Evolutionary conservation across 2,113 vertebrate genomes (phyloP), one percentile per base, ranked within the genome.

Genomic region (Capreolus pygargus): DNA sequence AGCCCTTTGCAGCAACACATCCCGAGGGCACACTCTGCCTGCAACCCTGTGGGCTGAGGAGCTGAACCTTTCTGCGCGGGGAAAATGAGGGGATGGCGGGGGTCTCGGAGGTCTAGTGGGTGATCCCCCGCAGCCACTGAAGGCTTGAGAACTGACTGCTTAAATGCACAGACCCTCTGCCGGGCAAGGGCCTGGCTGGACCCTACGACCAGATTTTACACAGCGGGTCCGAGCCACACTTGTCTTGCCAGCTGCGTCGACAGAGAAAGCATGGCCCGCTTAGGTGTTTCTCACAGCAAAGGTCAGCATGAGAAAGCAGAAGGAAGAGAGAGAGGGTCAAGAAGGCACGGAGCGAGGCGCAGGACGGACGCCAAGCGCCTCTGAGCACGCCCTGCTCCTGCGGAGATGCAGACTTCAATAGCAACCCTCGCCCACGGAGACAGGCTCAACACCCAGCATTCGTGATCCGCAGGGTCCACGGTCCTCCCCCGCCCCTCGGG

Each of bases 311-410:
- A 33, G 89, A 33, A 82, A 39, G 28, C 30, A 15, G 19, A 9
- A 14, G 33, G 25, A 13, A 19, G 33, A 12, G n/a, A 70, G 2
- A 0, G 25, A 33, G 8, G 15, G 7, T 0, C 6, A 7, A 30
- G 6, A 16, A 52, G 70, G 21, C 7, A 19, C 17, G 0, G 6
- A 43, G 19, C 4, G 1, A 19, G 7, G 21, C 16, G 6, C 4
- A 25, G 2, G 7, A 9, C 2, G 3, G 61, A 11, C 30, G 1
- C 43, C n/a, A 0, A 30, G 52, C 16, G 14, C 16, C 6, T 17
- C 33, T 3, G 12, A 11, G 0, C 3, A 3, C 0, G 1, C 1
- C 16, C 54, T 0, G 1, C 3, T 28, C 52, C 12, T 74, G 28
- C 3, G 16, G 45, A 7, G 11, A n/a, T 3, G 4, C 33, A 0